These are phyloP conservation scores for Drosophila chauvacae DNA, from an alignment of 1,140 invertebrate species.

Conservation along the genomic window DNA sequence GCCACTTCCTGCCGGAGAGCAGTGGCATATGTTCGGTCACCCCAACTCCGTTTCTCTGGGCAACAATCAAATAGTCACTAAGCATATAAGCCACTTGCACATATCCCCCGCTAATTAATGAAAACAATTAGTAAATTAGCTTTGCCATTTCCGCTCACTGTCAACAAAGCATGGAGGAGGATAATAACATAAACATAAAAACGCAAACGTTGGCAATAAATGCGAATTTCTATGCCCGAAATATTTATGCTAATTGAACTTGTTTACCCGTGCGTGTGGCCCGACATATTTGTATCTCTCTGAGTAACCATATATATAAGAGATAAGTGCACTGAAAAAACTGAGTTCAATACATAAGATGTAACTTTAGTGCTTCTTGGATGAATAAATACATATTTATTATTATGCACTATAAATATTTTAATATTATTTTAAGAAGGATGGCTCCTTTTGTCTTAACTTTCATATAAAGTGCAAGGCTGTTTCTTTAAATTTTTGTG, in stretches of 20 bases:
- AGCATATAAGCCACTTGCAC: conserved; percentile 50
- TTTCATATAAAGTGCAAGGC: neutral
- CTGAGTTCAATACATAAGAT: neutral
- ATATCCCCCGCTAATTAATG: conserved; percentile 70
- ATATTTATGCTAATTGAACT: conserved; percentile 80
- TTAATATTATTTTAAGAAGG: no score
- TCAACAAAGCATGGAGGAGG: conserved; percentile 44
- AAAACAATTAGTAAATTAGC: conserved; percentile 82
- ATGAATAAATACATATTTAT: neutral
- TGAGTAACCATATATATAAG: conserved; percentile 26
- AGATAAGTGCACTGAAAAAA: conserved; percentile 14
- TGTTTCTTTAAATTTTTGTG: neutral
- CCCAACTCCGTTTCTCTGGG: conserved; percentile 8
- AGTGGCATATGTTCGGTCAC: conserved; percentile 23
- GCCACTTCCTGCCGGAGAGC: conserved; percentile 15
- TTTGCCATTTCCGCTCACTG: conserved; percentile 61
- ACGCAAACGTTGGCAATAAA: conserved; percentile 80
- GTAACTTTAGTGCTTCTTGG: no score
- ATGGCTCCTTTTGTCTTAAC: neutral
- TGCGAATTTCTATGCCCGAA: conserved; percentile 64
- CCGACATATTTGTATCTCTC: conserved; percentile 27
- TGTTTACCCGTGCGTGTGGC: conserved; percentile 79
- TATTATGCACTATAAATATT: neutral
- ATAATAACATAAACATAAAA: conserved; percentile 78
- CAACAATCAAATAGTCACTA: conserved; percentile 55